phyloP scores from a whole-genome alignment of 2,888 invertebrate genomes.

The Eueremaeus valkanovi region DNA sequence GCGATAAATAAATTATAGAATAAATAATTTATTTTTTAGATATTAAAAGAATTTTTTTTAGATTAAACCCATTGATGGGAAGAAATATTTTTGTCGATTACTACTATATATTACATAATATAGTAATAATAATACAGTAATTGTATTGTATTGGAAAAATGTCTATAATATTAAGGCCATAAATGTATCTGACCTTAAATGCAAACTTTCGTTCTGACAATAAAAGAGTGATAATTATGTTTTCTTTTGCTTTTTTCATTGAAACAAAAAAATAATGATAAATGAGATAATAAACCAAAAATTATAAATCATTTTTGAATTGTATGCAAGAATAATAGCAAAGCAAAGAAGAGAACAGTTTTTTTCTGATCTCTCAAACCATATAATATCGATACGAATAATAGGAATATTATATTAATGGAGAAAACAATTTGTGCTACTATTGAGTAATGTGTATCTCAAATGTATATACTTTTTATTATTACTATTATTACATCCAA shows the following conservation, averaged over 20 bases:
- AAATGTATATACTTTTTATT: not conserved
- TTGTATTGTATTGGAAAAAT: not conserved
- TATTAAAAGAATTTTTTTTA: too few species aligned
- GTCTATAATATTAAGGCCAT: not conserved
- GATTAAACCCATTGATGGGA: too few species aligned
- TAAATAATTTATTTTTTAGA: too few species aligned
- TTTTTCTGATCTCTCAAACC: too few species aligned
- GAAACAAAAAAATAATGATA: not conserved
- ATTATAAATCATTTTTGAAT: constrained; percentile 19
- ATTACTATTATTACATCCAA: constrained; percentile 23
- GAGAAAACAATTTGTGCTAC: not conserved
- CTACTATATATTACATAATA: too few species aligned
- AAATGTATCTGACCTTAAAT: constrained; percentile 2
- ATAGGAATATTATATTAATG: not conserved
- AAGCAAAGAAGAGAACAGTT: not conserved
- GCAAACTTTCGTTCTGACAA: not conserved
- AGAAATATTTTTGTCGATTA: too few species aligned
- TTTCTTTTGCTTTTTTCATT: not conserved
- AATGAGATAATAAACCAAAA: not conserved
- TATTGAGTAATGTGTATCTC: not conserved
- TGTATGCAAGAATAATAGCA: not conserved
- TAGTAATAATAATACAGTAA: too few species aligned
- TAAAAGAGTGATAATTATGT: constrained; percentile 13
- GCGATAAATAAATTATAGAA: too few species aligned
- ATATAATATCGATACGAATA: too few species aligned